A percentile compares a stretch with the other conserved stretches of the same genome.
phyloP scores from a whole-genome alignment of 2,797 vertebrate species.

The Channa striata region DNA sequence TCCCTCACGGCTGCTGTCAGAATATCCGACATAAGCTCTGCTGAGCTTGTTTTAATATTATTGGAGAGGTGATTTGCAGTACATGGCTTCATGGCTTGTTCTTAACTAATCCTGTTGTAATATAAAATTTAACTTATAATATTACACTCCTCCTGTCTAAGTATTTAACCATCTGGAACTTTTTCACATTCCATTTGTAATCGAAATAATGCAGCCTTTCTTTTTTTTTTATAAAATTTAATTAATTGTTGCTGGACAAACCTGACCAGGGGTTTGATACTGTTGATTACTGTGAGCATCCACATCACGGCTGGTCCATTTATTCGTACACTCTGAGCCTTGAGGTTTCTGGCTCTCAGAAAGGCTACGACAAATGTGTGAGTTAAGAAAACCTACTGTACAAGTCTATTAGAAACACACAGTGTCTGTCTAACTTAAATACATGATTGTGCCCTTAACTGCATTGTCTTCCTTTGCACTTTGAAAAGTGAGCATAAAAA shows the following conservation, averaged over 20 bases:
- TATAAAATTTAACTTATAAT: not conserved
- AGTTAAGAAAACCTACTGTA: too few relatives aligned
- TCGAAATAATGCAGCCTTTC: not conserved
- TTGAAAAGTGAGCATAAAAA: slow-evolving; percentile 12
- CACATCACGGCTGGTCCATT: not conserved
- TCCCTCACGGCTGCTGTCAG: slow-evolving; percentile 4
- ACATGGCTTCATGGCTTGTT: not conserved
- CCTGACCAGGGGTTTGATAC: not conserved
- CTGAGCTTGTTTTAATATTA: not conserved
- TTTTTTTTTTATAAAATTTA: not conserved
- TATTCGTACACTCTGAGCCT: not conserved
- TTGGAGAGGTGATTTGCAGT: not conserved
- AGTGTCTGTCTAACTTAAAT: not conserved
- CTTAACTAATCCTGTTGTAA: not conserved
- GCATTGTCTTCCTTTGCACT: not conserved
- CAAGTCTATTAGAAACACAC: not conserved
- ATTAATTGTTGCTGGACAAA: not conserved
- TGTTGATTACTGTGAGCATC: not conserved
- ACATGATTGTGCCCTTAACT: not conserved
- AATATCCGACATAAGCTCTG: not conserved
- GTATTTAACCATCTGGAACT: not conserved
- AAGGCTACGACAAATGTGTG: too few relatives aligned
- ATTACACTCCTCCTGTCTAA: not conserved
- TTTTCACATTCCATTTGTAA: too few relatives aligned
- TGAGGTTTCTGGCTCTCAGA: too few relatives aligned